Evolutionary conservation across 2,797 vertebrate genomes (phyloP).

Genomic region (Alca torda): DNA sequence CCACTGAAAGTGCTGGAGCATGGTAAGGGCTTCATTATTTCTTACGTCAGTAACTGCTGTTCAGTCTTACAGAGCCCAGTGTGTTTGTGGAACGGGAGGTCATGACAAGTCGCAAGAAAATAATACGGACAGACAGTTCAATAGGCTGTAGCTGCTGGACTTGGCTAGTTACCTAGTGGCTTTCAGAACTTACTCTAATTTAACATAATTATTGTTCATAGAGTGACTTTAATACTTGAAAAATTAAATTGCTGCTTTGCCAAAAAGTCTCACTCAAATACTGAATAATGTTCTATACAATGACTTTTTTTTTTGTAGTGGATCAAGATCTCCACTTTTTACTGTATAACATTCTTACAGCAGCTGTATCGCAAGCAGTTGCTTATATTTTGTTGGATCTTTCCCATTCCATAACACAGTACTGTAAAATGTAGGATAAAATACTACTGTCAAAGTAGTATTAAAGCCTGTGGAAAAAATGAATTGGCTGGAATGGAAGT

Average conservation of each 20-base stretch:
- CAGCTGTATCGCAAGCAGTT: background rate
- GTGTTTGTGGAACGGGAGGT: conserved; percentile 22
- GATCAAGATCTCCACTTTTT: background rate
- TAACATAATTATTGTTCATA: background rate
- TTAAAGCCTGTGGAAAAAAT: background rate
- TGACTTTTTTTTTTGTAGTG: background rate
- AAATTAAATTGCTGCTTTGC: background rate
- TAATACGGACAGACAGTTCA: conserved; percentile 33
- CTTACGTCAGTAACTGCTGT: conserved; percentile 36
- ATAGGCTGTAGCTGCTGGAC: conserved; percentile 16
- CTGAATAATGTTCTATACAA: background rate
- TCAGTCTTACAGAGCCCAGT: background rate
- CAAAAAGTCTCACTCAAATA: background rate
- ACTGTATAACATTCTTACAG: background rate
- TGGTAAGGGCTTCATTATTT: conserved; percentile 78
- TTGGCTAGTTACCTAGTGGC: background rate
- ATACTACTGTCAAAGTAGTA: background rate
- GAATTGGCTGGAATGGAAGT: background rate
- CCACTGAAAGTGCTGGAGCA: conserved; percentile 96
- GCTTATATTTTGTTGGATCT: background rate
- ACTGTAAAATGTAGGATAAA: background rate
- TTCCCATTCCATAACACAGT: background rate
- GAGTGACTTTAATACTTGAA: background rate
- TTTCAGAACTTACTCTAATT: conserved; percentile 9
- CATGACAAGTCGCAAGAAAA: conserved; percentile 8